These are phyloP conservation scores for Hololepta plana DNA, from an alignment of 2,888 invertebrate species.

Conservation along the genomic window DNA sequence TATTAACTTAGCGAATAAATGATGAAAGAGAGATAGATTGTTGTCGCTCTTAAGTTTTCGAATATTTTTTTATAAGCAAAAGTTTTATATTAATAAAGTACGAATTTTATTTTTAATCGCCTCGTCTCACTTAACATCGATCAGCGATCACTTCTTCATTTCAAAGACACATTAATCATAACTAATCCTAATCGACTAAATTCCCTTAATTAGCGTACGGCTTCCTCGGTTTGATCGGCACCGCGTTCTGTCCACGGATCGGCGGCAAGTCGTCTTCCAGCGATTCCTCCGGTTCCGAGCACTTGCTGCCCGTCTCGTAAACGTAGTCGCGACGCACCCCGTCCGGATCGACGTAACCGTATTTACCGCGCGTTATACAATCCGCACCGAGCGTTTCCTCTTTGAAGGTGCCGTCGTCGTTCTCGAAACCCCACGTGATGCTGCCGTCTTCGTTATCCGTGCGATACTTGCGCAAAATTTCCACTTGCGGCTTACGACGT, in stretches of 20 bases:
- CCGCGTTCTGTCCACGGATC: no score
- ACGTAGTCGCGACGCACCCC: conserved; percentile 64
- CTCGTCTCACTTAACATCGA: no score
- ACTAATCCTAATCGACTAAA: no score
- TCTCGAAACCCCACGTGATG: conserved; percentile 78
- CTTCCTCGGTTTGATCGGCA: no score
- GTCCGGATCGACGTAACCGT: conserved; percentile 73
- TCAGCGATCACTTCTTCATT: no score
- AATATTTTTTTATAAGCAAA: no score
- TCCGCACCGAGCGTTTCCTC: conserved; percentile 68
- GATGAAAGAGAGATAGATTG: no score
- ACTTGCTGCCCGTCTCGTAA: conserved; percentile 64
- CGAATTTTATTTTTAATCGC: no score
- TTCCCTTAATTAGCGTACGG: conserved; percentile 14
- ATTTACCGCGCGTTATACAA: conserved; percentile 48
- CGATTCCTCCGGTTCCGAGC: conserved; percentile 33
- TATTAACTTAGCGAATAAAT: no score
- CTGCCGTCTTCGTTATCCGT: conserved; percentile 67
- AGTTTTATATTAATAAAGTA: no score
- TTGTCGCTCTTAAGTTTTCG: no score
- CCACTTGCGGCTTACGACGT: conserved; percentile 22
- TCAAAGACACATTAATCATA: no score
- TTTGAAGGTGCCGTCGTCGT: conserved; percentile 74
- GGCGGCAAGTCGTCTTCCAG: conserved; percentile 9
- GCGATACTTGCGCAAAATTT: conserved; percentile 38